Evolutionary conservation across 53 echinoderm and acorn worm species (phyloP).

Genomic region (Hippasteria phrygiana): DNA sequence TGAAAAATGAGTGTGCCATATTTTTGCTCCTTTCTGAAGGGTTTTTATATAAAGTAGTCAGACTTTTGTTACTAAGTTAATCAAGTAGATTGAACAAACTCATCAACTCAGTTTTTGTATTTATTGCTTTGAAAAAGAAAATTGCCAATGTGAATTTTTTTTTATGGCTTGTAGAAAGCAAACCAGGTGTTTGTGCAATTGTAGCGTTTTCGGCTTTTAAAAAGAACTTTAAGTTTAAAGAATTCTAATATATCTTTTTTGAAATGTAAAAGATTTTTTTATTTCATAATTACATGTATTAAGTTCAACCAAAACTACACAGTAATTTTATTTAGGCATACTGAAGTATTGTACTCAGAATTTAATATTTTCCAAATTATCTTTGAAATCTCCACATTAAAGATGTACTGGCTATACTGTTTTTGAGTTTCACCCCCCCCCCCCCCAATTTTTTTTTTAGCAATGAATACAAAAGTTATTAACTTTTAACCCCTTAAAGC

Average conservation of each 20-base stretch:
- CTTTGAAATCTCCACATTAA: too few species aligned
- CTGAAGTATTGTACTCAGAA: too few species aligned
- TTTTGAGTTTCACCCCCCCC: too few species aligned
- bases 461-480: too few species aligned
- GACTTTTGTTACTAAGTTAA: slow-evolving; percentile 30
- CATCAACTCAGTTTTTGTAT: background rate
- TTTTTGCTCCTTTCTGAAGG: background rate
- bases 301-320: too few species aligned
- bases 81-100: slow-evolving; percentile 11
- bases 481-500: too few species aligned
- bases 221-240: background rate
- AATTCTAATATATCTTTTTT: background rate
- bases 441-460: too few species aligned
- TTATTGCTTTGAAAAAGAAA: background rate
- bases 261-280: background rate
- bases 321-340: too few species aligned
- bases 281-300: too few species aligned
- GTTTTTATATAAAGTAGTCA: slow-evolving; percentile 10
- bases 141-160: background rate
- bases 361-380: too few species aligned
- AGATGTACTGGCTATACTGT: too few species aligned
- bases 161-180: background rate
- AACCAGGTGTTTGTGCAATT: background rate
- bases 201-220: background rate
- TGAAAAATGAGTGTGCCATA: slow-evolving; percentile 40